phyloP scores from a whole-genome alignment of 64 coral and sea anemone species.

The Stichodactyla helianthus region DNA sequence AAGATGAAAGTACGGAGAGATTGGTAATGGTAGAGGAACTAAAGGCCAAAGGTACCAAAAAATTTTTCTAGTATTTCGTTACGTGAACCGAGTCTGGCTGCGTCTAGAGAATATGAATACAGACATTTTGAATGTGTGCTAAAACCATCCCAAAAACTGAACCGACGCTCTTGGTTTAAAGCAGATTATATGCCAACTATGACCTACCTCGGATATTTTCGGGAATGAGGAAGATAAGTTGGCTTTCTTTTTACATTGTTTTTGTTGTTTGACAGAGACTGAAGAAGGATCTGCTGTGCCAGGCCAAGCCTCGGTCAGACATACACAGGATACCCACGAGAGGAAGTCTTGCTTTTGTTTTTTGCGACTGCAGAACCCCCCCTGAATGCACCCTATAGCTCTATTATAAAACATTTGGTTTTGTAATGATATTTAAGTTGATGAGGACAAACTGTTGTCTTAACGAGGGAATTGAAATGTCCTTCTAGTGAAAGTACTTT shows the following conservation, averaged over 20 bases:
- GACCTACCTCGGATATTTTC: conserved; percentile 4
- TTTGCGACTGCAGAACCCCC: background rate
- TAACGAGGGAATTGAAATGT: background rate
- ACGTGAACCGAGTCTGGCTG: background rate
- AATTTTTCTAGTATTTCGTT: background rate
- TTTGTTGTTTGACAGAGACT: conserved; percentile 34
- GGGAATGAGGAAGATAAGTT: background rate
- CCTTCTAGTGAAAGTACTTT: background rate
- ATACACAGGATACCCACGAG: conserved; percentile 18
- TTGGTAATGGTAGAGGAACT: background rate
- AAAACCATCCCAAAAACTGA: background rate
- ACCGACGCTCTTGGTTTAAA: background rate
- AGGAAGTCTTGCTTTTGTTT: background rate
- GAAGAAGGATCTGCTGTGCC: conserved; percentile 3
- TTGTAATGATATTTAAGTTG: background rate
- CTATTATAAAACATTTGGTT: background rate
- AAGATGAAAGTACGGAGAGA: background rate
- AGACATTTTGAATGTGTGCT: background rate
- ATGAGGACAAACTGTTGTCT: background rate
- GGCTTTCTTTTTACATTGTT: conserved; percentile 26
- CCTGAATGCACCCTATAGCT: background rate
- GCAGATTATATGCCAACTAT: background rate
- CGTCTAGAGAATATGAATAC: background rate
- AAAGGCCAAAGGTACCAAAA: background rate
- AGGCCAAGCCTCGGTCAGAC: conserved; percentile 11